Percentiles rank a stretch among this genome's conserved stretches.
phyloP scores from a whole-genome alignment of 30 jellyfish, hydroid and myxozoan genomes.

The Morbakka virulenta region DNA sequence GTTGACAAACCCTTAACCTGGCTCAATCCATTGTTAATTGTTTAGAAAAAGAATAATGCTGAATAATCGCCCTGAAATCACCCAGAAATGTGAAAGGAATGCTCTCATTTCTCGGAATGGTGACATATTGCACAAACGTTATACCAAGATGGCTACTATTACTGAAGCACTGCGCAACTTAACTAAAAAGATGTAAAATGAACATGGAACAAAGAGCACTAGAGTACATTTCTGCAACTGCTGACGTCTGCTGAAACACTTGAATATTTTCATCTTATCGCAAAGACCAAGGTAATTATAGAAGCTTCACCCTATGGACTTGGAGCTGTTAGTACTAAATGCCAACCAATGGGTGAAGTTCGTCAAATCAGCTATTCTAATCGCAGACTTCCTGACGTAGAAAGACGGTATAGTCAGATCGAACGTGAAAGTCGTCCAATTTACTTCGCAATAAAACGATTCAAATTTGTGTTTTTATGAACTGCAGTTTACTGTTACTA shows the following conservation, averaged over 20 bases:
- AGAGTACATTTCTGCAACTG: neutral
- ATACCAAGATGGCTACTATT: slow-evolving; percentile 2
- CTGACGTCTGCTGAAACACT: neutral
- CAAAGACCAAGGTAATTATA: neutral
- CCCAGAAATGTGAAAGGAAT: slow-evolving; percentile 16
- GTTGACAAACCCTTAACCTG: slow-evolving; percentile 37
- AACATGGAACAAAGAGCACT: slow-evolving; percentile 7
- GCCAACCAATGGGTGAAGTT: neutral
- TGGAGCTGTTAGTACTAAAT: slow-evolving; percentile 17
- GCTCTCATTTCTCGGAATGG: slow-evolving; percentile 20
- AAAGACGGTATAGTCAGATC: slow-evolving; percentile 4
- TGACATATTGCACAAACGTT: neutral
- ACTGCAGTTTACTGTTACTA: neutral
- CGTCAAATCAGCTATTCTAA: slow-evolving; percentile 12
- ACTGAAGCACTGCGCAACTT: slow-evolving; percentile 10
- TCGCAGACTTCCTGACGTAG: neutral
- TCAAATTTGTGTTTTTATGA: slow-evolving; percentile 6
- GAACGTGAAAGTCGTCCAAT: slow-evolving; percentile 10
- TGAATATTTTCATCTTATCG: slow-evolving; percentile 11
- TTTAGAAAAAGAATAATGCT: slow-evolving; percentile 9
- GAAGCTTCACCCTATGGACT: slow-evolving; percentile 30
- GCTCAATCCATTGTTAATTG: slow-evolving; percentile 39
- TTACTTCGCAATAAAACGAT: neutral
- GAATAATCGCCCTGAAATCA: neutral
- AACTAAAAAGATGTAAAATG: neutral